Base-by-base conservation (phyloP, 2,888 invertebrate genomes). In the Thymelicus acteon region DNA sequence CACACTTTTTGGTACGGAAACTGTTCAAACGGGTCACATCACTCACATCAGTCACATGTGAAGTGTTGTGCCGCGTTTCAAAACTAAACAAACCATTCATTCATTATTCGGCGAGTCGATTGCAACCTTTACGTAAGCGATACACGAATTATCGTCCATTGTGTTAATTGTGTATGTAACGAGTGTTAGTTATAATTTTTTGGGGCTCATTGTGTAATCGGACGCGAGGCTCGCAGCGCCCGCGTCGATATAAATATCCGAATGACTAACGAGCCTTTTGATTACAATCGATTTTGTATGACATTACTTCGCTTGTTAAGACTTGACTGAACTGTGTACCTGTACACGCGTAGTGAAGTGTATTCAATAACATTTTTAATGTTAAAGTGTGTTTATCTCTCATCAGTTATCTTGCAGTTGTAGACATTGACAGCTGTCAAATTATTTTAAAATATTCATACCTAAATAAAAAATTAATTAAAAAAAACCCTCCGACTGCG, bases 61-160 rank as follows among this genome's bases (percentile, higher is more conserved):
- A 85, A 82, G 82, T 78, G 72, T 47, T 31, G 31, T 31, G 31
- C 31, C 31, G 31, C 31, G 31, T 31, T 31, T 12, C 10, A 80
- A 85, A 85, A 85, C 85, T 82, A 87, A 89, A 87, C 88, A 86
- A 74, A 80, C 82, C 84, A 87, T 88, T 89, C 86, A 87, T 77
- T 31, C 58, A 58, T 58, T 58, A 37, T 60, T 60, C 15, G 58
- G 37, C 44, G n/a, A 6, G 65, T 73, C 75, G 47, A 61, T 74
- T 84, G 79, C 80, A 80, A 80, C 82, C 76, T 77, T 89, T 87
- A 87, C 84, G 86, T 86, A 90, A 90, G 79, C 75, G 74, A 79
- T 78, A 82, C 78, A 80, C 79, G 78, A 85, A 84, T 85, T 85
- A 85, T 78, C 77, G 71, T 75, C 80, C 84, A 89, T 91, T 89